phyloP scores from a whole-genome alignment of 92 coral and sea anemone genomes.

The Siderastrea siderea region DNA sequence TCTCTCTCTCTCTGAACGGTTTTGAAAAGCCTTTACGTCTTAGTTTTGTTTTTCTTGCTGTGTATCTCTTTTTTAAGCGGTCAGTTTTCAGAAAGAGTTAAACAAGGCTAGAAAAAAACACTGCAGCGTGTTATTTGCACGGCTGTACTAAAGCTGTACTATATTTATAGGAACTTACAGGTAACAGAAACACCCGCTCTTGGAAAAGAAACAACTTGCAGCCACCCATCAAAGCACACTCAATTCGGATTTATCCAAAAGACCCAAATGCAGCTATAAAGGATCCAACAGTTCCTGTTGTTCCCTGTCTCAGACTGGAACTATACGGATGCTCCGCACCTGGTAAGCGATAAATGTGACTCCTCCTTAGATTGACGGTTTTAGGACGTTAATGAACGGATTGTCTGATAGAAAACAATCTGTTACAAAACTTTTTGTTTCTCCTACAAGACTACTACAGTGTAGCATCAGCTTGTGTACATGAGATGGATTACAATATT shows the following conservation, averaged over 20 bases:
- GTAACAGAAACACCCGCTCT: not conserved
- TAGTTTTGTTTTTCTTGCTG: no score
- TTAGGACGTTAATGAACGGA: no score
- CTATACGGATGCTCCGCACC: constrained; percentile 9
- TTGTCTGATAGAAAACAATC: no score
- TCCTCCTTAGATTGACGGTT: not conserved
- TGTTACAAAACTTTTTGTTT: no score
- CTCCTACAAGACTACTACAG: no score
- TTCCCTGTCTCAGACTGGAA: constrained; percentile 17
- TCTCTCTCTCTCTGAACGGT: no score
- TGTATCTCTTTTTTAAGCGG: not conserved
- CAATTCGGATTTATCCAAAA: constrained; percentile 5
- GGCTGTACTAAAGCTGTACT: not conserved
- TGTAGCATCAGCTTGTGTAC: no score
- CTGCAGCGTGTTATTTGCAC: not conserved
- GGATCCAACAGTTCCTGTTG: not conserved
- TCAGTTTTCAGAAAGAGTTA: not conserved
- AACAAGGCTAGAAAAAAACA: not conserved
- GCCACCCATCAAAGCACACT: not conserved
- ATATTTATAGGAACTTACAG: not conserved
- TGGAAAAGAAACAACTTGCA: not conserved
- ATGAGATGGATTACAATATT: no score
- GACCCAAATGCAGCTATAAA: not conserved
- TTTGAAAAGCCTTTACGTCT: no score
- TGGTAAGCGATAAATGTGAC: not conserved